phyloP scores from a whole-genome alignment of 2,888 invertebrate genomes.

The Clanis bilineata region DNA sequence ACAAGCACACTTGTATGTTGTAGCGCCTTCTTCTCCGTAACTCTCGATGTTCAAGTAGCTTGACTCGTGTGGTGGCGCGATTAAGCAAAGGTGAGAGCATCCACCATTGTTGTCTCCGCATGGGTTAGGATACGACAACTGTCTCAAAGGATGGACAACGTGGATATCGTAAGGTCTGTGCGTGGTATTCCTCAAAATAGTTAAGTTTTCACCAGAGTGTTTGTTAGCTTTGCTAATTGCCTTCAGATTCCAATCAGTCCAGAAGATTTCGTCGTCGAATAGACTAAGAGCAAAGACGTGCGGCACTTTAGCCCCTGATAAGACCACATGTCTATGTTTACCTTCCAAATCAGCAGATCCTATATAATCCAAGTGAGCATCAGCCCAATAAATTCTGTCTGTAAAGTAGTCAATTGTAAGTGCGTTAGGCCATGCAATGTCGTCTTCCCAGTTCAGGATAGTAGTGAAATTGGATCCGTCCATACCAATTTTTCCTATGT shows the following conservation, averaged over 20 bases:
- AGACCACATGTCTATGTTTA: constrained; percentile 89
- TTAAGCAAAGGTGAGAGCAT: constrained; percentile 96
- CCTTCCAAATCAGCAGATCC: constrained; percentile 97
- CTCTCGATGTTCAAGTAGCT: constrained; percentile 90
- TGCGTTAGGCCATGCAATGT: constrained; percentile 99
- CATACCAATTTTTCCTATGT: constrained; percentile 98
- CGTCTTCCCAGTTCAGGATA: constrained; percentile 95
- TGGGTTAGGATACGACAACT: constrained; percentile 93
- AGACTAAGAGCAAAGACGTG: constrained; percentile 97
- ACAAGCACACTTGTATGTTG: constrained; percentile 93
- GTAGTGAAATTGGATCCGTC: constrained; percentile 95
- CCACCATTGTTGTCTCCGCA: constrained; percentile 96
- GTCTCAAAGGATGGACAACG: constrained; percentile 93
- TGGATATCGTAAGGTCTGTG: constrained; percentile 98
- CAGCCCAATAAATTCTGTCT: constrained; percentile 97
- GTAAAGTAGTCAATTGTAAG: constrained; percentile 98
- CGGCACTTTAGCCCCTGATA: constrained; percentile 92
- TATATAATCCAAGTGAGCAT: constrained; percentile 98
- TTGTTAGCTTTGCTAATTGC: constrained; percentile 96
- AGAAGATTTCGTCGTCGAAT: constrained; percentile 96
- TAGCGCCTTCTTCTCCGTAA: constrained; percentile 90
- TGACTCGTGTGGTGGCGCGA: constrained; percentile 90
- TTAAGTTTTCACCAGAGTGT: constrained; percentile 90
- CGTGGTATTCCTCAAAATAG: constrained; percentile 92
- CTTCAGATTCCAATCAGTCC: constrained; percentile 99